A percentile compares a stretch with the other conserved stretches of the same genome.
phyloP scores from a whole-genome alignment of 2,888 invertebrate species.

The Drosophila pseudotakahashii region DNA sequence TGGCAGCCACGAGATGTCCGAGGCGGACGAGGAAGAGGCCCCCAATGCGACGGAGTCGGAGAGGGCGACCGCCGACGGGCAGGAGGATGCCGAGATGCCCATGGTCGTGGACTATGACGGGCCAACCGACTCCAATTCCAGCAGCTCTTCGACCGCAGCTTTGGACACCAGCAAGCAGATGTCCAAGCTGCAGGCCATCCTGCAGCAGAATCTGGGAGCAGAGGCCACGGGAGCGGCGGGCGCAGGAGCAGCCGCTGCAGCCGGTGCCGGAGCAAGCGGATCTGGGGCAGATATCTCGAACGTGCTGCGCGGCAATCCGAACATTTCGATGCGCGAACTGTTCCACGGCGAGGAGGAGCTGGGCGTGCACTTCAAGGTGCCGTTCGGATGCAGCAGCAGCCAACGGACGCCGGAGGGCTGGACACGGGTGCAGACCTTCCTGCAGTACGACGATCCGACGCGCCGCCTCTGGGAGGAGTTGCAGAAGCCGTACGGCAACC shows the following conservation, averaged over 20 bases:
- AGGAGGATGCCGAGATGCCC: constrained; percentile 72
- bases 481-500: constrained; percentile 94
- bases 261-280: constrained; percentile 6
- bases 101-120: constrained; percentile 82
- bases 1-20: constrained; percentile 80
- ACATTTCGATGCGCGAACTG: constrained; percentile 92
- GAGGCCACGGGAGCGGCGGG: constrained; percentile 9
- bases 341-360: constrained; percentile 94
- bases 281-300: constrained; percentile 80
- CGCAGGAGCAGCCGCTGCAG: not conserved
- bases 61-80: not conserved
- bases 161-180: constrained; percentile 64
- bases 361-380: constrained; percentile 89
- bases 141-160: constrained; percentile 70
- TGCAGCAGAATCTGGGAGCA: constrained; percentile 72
- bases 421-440: constrained; percentile 91
- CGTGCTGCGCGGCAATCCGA: constrained; percentile 87
- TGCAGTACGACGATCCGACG: constrained; percentile 93
- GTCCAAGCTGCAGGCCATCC: constrained; percentile 83
- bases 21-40: constrained; percentile 78
- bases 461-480: constrained; percentile 92
- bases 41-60: constrained; percentile 24
- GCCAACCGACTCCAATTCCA: constrained; percentile 75
- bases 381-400: constrained; percentile 86
- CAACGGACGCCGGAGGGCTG: constrained; percentile 91